These are phyloP conservation scores for Apamea anceps DNA, from an alignment of 2,888 invertebrate species.

Conservation along the genomic window DNA sequence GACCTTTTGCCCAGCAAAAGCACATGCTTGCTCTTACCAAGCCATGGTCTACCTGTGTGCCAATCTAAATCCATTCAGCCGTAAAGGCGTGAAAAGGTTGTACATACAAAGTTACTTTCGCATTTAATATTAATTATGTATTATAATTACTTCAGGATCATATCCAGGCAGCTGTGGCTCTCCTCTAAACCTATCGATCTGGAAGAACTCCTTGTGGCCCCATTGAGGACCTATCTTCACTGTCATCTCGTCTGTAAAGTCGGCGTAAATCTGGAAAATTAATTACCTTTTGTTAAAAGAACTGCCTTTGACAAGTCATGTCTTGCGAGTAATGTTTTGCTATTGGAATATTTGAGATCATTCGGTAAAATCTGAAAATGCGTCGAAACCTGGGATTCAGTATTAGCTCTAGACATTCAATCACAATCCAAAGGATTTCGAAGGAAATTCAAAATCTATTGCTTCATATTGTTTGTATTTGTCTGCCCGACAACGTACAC, in stretches of 20 bases:
- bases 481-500: background rate
- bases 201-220: slow-evolving; percentile 91
- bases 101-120: background rate
- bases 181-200: slow-evolving; percentile 91
- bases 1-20: background rate
- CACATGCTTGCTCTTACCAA: too few relatives aligned
- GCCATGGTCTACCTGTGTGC: background rate
- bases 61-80: background rate
- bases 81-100: background rate
- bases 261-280: slow-evolving; percentile 89
- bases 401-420: background rate
- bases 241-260: slow-evolving; percentile 91
- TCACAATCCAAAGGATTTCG: background rate
- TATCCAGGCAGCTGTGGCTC: slow-evolving; percentile 90
- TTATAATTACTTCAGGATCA: slow-evolving; percentile 76
- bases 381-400: background rate
- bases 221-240: slow-evolving; percentile 91
- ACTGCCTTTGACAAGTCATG: too few relatives aligned
- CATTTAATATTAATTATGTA: background rate
- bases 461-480: background rate
- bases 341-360: background rate
- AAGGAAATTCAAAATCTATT: background rate
- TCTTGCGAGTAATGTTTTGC: background rate
- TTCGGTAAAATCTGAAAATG: background rate
- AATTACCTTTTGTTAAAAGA: too few relatives aligned